Percentiles rank a stretch among this genome's conserved stretches.
Evolutionary conservation across 2,888 invertebrate genomes (phyloP).

Genomic region (Luperina testacea): DNA sequence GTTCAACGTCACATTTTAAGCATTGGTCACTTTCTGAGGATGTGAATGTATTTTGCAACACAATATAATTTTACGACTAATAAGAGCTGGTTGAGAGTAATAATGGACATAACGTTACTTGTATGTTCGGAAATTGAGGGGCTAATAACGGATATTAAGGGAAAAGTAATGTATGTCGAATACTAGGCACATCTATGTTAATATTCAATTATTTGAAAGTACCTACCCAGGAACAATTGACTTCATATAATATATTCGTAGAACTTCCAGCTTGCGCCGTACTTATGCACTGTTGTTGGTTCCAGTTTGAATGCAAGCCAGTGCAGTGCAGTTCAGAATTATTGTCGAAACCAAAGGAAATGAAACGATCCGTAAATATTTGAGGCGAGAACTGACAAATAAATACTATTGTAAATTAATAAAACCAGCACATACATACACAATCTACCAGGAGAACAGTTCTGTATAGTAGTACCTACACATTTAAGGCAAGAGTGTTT

Average conservation of each 20-base stretch:
- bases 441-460: background rate
- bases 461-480: background rate
- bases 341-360: constrained; percentile 4
- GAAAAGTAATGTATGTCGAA: constrained; percentile 16
- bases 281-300: constrained; percentile 17
- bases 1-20: background rate
- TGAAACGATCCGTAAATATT: constrained; percentile 18
- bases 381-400: background rate
- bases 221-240: constrained; percentile 15
- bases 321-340: constrained; percentile 16
- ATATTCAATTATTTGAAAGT: constrained; percentile 11
- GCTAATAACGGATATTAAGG: constrained; percentile 26
- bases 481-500: constrained; percentile 19
- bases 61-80: constrained; percentile 46
- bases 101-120: constrained; percentile 30
- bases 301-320: constrained; percentile 16
- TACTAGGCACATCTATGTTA: background rate
- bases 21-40: constrained; percentile 9
- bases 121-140: constrained; percentile 32
- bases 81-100: constrained; percentile 30
- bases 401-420: constrained; percentile 5
- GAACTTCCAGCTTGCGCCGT: constrained; percentile 1
- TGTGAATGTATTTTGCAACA: constrained; percentile 29
- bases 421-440: background rate
- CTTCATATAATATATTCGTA: constrained; percentile 13